Percentiles rank a stretch among this genome's conserved stretches.
Conservation (phyloP, 2,797 vertebrate species). For the Sebastes aleutianus region DNA sequence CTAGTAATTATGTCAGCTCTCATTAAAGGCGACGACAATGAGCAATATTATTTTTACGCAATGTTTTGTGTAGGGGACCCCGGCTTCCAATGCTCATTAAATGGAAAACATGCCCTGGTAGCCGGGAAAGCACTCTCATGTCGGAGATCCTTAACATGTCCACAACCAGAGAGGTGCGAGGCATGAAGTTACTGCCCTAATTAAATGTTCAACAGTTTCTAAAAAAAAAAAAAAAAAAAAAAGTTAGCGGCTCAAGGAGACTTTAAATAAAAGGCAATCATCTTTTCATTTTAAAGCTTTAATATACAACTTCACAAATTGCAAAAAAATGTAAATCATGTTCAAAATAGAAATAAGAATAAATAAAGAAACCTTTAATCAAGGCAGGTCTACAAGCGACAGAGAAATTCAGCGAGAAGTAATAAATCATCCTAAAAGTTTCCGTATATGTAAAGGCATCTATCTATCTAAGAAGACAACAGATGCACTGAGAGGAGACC, state of each 20-base stretch:
- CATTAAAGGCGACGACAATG: slow-evolving; percentile 92
- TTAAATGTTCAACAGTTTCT: slow-evolving; percentile 71
- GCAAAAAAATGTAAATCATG: slow-evolving; percentile 46
- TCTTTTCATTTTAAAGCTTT: slow-evolving; percentile 63
- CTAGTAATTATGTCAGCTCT: slow-evolving; percentile 97
- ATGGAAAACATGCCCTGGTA: slow-evolving; percentile 80
- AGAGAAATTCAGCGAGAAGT: slow-evolving; percentile 21
- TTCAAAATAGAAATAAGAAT: slow-evolving; percentile 66
- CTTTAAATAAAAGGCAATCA: slow-evolving; percentile 2
- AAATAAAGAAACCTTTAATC: slow-evolving; percentile 68
- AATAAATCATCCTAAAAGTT: slow-evolving; percentile 7
- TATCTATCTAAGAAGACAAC: slow-evolving; percentile 28
- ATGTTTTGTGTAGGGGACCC: slow-evolving; percentile 91
- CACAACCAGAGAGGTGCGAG: slow-evolving; percentile 63
- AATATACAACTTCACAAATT: slow-evolving; percentile 70
- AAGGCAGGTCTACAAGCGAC: slow-evolving; percentile 27
- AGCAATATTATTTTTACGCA: slow-evolving; percentile 97
- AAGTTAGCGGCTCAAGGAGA: background rate
- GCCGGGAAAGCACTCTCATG: slow-evolving; percentile 79
- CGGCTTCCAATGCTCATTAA: slow-evolving; percentile 93
- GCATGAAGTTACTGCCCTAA: slow-evolving; percentile 88
- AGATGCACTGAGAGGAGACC: slow-evolving; percentile 8
- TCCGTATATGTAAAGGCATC: slow-evolving; percentile 29
- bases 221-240: background rate
- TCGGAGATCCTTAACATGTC: slow-evolving; percentile 59